These are phyloP conservation scores for Dynastes hyllus DNA, from an alignment of 2,888 invertebrate genomes.

Conservation along the genomic window DNA sequence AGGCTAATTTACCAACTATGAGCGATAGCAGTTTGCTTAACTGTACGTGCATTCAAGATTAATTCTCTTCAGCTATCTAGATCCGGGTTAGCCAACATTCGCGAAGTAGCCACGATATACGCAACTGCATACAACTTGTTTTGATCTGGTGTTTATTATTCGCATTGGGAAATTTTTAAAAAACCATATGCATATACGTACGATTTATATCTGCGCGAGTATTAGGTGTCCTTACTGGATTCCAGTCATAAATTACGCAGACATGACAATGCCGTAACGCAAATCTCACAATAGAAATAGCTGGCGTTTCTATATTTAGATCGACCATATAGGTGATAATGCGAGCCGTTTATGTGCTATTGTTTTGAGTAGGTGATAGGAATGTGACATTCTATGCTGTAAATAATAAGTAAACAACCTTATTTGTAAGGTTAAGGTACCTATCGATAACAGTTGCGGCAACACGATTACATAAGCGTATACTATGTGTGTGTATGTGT, in stretches of 20 bases:
- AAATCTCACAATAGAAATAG: conserved; percentile 54
- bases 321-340: conserved; percentile 57
- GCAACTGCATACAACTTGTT: conserved; percentile 19
- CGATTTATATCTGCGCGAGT: conserved; percentile 9
- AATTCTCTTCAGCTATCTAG: conserved; percentile 13
- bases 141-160: conserved; percentile 26
- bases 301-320: conserved; percentile 56
- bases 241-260: conserved; percentile 31
- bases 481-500: background rate
- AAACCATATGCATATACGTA: conserved; percentile 10
- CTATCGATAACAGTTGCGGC: conserved; percentile 28
- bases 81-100: conserved; percentile 23
- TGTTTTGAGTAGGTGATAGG: conserved; percentile 53
- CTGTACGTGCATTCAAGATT: conserved; percentile 1
- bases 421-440: conserved; percentile 47
- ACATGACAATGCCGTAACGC: conserved; percentile 41
- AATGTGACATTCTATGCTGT: conserved; percentile 52
- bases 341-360: conserved; percentile 52
- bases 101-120: background rate
- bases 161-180: conserved; percentile 17
- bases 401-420: conserved; percentile 46
- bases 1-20: conserved; percentile 1
- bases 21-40: background rate
- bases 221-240: conserved; percentile 19
- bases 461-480: conserved; percentile 17